Conservation (phyloP, 2,888 invertebrate genomes). For the Nephrotoma appendiculata region DNA sequence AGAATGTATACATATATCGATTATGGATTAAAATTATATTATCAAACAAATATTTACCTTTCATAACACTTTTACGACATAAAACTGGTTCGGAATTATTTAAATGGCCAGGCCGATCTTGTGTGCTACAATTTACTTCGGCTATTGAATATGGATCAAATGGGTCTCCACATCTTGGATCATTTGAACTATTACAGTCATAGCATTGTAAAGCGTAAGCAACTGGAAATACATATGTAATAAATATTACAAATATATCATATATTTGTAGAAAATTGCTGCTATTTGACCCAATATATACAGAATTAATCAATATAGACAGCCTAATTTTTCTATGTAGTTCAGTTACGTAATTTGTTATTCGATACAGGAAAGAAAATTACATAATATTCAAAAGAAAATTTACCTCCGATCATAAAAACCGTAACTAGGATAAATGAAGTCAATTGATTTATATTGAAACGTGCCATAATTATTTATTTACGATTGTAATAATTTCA, state of each 20-base stretch:
- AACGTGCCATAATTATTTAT: background rate
- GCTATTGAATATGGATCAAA: slow-evolving; percentile 77
- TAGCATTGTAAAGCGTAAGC: slow-evolving; percentile 62
- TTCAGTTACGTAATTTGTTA: background rate
- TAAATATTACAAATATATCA: background rate
- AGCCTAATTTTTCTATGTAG: background rate
- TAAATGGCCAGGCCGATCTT: slow-evolving; percentile 55
- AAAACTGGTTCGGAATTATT: slow-evolving; percentile 42
- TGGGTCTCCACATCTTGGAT: slow-evolving; percentile 77
- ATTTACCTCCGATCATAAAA: background rate
- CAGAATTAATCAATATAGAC: background rate
- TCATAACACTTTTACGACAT: slow-evolving; percentile 73
- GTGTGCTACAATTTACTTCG: slow-evolving; percentile 66
- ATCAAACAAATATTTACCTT: slow-evolving; percentile 36
- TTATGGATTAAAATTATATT: background rate
- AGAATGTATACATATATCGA: background rate
- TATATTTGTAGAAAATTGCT: background rate
- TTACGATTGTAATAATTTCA: background rate
- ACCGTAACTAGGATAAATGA: background rate
- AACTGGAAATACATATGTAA: slow-evolving; percentile 21
- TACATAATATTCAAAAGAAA: background rate
- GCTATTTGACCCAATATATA: background rate
- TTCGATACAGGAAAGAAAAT: background rate
- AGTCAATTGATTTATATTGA: background rate
- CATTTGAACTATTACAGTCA: slow-evolving; percentile 81